Conservation (phyloP, 2,888 invertebrate genomes). For the Germaria angustata region DNA sequence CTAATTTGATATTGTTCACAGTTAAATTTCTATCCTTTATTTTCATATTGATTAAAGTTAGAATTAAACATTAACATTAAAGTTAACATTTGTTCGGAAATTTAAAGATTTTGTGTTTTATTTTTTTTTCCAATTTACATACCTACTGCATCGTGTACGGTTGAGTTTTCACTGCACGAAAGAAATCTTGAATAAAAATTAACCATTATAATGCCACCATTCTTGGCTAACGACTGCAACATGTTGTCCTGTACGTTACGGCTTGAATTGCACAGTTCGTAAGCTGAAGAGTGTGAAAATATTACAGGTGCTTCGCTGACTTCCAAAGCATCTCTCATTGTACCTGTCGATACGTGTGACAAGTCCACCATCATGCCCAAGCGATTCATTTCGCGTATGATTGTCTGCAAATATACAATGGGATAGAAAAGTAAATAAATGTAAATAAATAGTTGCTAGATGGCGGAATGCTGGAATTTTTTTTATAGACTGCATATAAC, state of each 20-base stretch:
- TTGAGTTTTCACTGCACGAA: slow-evolving; percentile 87
- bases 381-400: slow-evolving; percentile 93
- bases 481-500: too few species aligned
- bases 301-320: slow-evolving; percentile 90
- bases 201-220: slow-evolving; percentile 92
- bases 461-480: neutral
- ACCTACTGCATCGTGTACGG: slow-evolving; percentile 90
- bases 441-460: neutral
- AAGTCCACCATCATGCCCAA: slow-evolving; percentile 93
- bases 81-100: neutral
- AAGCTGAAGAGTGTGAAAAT: slow-evolving; percentile 92
- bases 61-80: too few species aligned
- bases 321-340: slow-evolving; percentile 89
- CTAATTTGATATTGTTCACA: too few species aligned
- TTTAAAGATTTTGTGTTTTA: neutral
- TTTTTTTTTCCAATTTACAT: slow-evolving; percentile 73
- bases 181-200: slow-evolving; percentile 91
- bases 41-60: too few species aligned
- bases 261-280: slow-evolving; percentile 89
- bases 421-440: slow-evolving; percentile 10
- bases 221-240: slow-evolving; percentile 86
- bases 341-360: slow-evolving; percentile 89
- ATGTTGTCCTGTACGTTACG: slow-evolving; percentile 91
- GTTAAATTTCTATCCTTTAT: too few species aligned
- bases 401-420: slow-evolving; percentile 82